Evolutionary conservation across 1,140 invertebrate species (phyloP).

Genomic region (Heliothis virescens): DNA sequence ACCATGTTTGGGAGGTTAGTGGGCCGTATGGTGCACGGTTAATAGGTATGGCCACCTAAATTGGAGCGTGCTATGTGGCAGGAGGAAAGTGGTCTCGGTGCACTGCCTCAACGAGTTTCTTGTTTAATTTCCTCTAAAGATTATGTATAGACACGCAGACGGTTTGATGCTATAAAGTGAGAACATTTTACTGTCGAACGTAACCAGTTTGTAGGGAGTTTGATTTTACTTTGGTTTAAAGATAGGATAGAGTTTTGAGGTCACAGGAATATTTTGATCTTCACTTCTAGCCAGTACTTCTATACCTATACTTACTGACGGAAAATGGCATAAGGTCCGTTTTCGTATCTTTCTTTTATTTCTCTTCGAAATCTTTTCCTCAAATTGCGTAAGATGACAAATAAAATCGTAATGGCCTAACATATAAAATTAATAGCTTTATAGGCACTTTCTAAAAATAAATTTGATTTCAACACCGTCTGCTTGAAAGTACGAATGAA

Average conservation of each 20-base stretch:
- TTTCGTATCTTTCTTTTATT: neutral
- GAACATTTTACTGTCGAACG: neutral
- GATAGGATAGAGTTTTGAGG: too few relatives aligned
- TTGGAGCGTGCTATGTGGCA: constrained; percentile 55
- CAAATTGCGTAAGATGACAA: too few relatives aligned
- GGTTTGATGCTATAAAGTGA: constrained; percentile 12
- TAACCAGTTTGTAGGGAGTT: neutral
- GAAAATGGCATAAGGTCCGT: too few relatives aligned
- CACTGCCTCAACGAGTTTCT: constrained; percentile 59
- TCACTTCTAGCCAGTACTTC: too few relatives aligned
- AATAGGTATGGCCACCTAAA: constrained; percentile 54
- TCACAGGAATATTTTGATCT: too few relatives aligned
- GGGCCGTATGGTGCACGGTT: constrained; percentile 30
- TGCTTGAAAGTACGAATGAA: constrained; percentile 11
- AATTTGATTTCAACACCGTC: constrained; percentile 19
- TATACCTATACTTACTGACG: too few relatives aligned
- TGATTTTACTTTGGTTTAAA: too few relatives aligned
- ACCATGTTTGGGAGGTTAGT: constrained; percentile 48
- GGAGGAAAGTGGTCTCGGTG: constrained; percentile 60
- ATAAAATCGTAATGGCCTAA: too few relatives aligned
- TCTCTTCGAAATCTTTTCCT: neutral
- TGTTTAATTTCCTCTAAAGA: constrained; percentile 64
- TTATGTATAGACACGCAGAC: constrained; percentile 51
- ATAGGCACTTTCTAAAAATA: neutral
- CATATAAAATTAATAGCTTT: neutral